Evolutionary conservation across 37 sponge, comb jelly and placozoan species (phyloP), one percentile per base, ranked within the genome.

Genomic region (Aplysina aerophoba): DNA sequence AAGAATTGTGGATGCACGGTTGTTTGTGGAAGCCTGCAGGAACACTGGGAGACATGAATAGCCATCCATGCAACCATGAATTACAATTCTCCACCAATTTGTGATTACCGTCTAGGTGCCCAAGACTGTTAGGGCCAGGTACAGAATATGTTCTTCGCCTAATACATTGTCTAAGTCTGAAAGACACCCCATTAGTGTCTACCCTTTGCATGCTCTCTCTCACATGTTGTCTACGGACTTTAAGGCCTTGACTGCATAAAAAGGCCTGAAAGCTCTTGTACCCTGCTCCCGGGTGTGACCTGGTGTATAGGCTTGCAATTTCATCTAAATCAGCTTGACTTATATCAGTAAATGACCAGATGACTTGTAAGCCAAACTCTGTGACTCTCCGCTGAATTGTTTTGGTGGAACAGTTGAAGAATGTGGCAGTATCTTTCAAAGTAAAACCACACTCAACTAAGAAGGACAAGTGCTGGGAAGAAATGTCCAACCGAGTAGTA

Each of bases 11-110:
- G 25, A 35, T 30, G 90, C 81, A 55, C 60, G 27, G 62, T 89
- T 89, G 61, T 90, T 82, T 25, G 39, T 38, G 6, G 82, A 33
- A 55, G 59, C 66, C n/a, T 61, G 38, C 21, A 81, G 60, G 59
- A 82, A 90, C 15, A 86, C 87, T 17, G 74, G 71, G 3, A 86
- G 21, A 4, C 90, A 44, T 20, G 74, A 69, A 56, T 58, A 86
- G 30, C 90, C 90, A 89, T 89, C 90, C 17, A 85, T 60, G 30
- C 72, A 81, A 30, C 83, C 90, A 82, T 90, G 90, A 22, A 86
- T 54, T 30, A 90, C 90, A 44, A 87, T 30, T 67, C 87, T 81
- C 90, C 90, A 90, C 57, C 90, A 85, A 55, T 27, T 81, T 85
- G 27, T 85, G 85, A 75, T 85, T 27, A 14, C 85, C 85, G 57